Base-by-base conservation (phyloP, 2,888 invertebrate species). In the Cerceris rybyensis region DNA sequence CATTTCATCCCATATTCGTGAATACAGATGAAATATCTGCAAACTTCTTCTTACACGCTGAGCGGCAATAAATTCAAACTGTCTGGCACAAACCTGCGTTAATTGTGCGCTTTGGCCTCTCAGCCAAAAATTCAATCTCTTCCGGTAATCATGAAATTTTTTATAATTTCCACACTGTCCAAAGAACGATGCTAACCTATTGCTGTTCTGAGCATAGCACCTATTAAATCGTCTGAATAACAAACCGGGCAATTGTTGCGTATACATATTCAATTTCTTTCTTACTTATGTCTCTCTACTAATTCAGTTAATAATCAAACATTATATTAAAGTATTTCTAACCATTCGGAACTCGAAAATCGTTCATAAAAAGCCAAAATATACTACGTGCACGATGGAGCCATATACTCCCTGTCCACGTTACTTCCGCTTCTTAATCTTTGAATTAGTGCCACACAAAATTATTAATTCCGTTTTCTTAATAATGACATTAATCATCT, bases 11-110 rank as follows among this genome's bases (percentile, higher is more conserved):
- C 95, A 95, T 78, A 95, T 93, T 78, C 93, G 94, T 9, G 94
- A 93, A 86, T 95, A 96, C 66, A 95, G 92, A 69, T 93, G 93
- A 83, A 95, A 93, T 90, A 95, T 93, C 88, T 95, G 95, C 79
- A 95, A 94, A n/a, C 94, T 93, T 60, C 95, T 93, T 68, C 95
- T 92, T 0, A 95, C 91, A 49, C 95, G 93, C 86, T 95, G 95
- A 0, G 95, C 95, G 57, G 92, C 86, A 8, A 91, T 87, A 43
- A 90, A 91, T 72, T 92, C 90, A 52, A 91, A 91, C 74, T 92
- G 92, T 57, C 78, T 86, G 4, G 87, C 86, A 65, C 90, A 92
- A 8, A 86, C 83, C 42, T 82, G 81, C 4, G 86, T 85, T 0
- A 92, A 80, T 43, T 90, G 88, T 17, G 85, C 70, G 52, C 89